Base-by-base conservation (phyloP, 2,113 vertebrate species). In the Rhea americana region DNA sequence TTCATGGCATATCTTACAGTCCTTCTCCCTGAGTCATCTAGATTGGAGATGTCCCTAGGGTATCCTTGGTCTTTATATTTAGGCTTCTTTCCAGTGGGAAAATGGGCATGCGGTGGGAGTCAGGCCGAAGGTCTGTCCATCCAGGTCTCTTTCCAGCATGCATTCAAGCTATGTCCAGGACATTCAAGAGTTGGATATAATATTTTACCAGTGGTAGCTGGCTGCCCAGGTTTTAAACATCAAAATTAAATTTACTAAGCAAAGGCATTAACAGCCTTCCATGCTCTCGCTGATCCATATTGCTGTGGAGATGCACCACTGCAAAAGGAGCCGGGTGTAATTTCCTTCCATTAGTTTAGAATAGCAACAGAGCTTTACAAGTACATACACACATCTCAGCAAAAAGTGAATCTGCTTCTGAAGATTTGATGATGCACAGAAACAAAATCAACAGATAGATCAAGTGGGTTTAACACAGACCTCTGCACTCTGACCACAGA, bases 1-100 rank as follows among this genome's bases (percentile, higher is more conserved):
- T 62, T 68, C 61, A 67, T 73, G 20, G 7, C 25, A 20, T 67
- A 26, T 48, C 66, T 88, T 62, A 55, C 30, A 79, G 41, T 14
- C 39, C 8, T 67, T 35, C 24, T 41, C 61, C 39, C 22, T 66
- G 45, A 25, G 45, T 53, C 45, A 37, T 39, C 10, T 78, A 59
- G 11, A 41, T 22, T 0, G 0, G 24, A 83, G 20, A 32, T 16
- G 20, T 50, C 35, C 1, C 0, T 35, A 73, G 65, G 22, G 9
- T 72, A 15, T 3, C 24, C 72, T 61, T 76, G 55, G 12, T 41
- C 35, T 22, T 7, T 8, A 65, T 24, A 17, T 77, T 72, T 56
- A 56, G 53, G 53, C 8, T 90, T 65, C 55, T 82, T 94, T 81
- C 25, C 35, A 53, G 7, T 5, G 10, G 26, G 50, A 86, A 83